Evolutionary conservation across 2,797 vertebrate genomes (phyloP), one percentile per base, ranked within the genome.

Genomic region (Brachyalestes nurse): DNA sequence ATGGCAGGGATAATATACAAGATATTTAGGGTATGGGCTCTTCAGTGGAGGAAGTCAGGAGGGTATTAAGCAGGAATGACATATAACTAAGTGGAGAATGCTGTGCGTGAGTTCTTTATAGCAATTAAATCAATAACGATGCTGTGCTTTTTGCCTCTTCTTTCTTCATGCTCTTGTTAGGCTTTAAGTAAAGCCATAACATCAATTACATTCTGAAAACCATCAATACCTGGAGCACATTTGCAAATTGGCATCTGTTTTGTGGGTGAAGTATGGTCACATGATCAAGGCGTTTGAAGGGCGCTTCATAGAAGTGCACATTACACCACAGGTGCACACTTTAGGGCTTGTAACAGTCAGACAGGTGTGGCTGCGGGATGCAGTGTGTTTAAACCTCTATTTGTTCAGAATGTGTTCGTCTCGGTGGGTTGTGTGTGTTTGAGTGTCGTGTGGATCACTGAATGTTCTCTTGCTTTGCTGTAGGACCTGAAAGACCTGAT

Each of bases 401-500:
- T 47, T 78, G 47, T 70, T 23, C 65, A 55, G 28, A 42, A 72
- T 77, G 70, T 82, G 72, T 77, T 47, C 81, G 69, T 49, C 28
- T 71, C 81, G 55, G 55, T 83, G 65, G 78, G 61, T 49, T 71
- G 70, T 55, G 69, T 76, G 21, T 23, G 45, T 61, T 47, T 65
- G 40, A 75, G 40, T 45, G 49, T 49, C 17, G 66, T 72, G 77
- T 28, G 38, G 45, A 62, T 87, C 62, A 83, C 83, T 94, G 80
- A 93, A 58, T 83, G 13, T 6, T 0, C 13, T 74, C 9, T 85
- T 90, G 91, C 89, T 93, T 91, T 90, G 82, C 87, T 92, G 88
- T 93, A 98, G 97, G 97, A 98, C 91, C 93, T 98, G 85, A 98
- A 97, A 91, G 97, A 98, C 93, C 92, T 97, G 89, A 98, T 98